phyloP scores from a whole-genome alignment of 2,797 vertebrate genomes.

The Parambassis ranga region DNA sequence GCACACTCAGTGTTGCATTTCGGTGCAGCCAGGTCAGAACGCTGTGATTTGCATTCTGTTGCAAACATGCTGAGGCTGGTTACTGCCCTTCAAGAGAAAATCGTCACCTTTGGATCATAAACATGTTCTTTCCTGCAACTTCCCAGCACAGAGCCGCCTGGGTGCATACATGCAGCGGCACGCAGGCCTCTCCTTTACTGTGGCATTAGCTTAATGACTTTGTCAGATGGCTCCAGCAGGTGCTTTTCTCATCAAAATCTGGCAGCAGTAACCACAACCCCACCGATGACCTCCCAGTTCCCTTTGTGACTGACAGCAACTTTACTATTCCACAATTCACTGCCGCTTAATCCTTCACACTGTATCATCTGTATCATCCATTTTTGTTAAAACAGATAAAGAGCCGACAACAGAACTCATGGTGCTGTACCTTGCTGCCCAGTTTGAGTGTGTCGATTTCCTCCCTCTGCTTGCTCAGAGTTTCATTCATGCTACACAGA shows the following conservation, averaged over 20 bases:
- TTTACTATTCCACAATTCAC: constrained; percentile 40
- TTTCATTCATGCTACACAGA: constrained; percentile 98
- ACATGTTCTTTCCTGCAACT: constrained; percentile 58
- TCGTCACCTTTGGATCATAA: constrained; percentile 21
- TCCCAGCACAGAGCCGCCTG: constrained; percentile 12
- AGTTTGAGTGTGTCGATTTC: constrained; percentile 97
- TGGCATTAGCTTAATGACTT: constrained; percentile 52
- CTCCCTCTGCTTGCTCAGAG: constrained; percentile 94
- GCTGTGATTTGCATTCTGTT: background rate
- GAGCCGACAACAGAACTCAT: background rate
- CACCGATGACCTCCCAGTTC: constrained; percentile 22
- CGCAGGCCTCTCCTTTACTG: constrained; percentile 33
- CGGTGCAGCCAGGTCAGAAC: background rate
- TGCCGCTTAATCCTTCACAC: constrained; percentile 6
- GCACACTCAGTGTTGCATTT: background rate
- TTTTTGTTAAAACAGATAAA: no score
- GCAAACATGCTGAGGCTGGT: constrained; percentile 45
- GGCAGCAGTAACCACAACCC: constrained; percentile 7
- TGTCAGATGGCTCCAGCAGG: constrained; percentile 61
- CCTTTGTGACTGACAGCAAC: constrained; percentile 42
- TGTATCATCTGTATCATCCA: background rate
- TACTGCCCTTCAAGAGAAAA: constrained; percentile 40
- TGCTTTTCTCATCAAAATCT: constrained; percentile 65
- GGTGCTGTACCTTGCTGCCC: constrained; percentile 85
- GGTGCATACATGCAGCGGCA: constrained; percentile 46